Base-by-base conservation (phyloP, 2,888 invertebrate species). In the Cinara cedri region DNA sequence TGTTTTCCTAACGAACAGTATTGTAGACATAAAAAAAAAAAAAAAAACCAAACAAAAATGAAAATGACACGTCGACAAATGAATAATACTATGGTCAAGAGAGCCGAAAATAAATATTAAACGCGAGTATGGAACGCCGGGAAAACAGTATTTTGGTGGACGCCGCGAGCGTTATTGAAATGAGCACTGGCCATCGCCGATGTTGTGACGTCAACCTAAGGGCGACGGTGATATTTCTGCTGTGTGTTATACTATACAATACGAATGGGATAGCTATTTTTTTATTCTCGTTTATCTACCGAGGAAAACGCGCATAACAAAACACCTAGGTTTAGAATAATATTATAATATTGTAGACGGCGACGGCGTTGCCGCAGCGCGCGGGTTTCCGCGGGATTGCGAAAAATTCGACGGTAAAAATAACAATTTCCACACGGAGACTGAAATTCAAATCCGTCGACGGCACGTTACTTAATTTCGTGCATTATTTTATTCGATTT, bases 1-100 rank as follows among this genome's bases (percentile, higher is more conserved):
- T 72, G 72, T 72, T 72, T 26, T 13, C 57, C 13, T 72, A 60
- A 72, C 24, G 72, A 72, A 72, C 60, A 24, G 19, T 3, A 72
- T 72, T 72, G 72, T 72, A 46, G 46, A 57, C n/a, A n/a, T n/a
- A n/a, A n/a, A n/a, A n/a, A n/a, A n/a, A n/a, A n/a, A n/a, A n/a
- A n/a, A n/a, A n/a, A n/a, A n/a, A n/a, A n/a, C n/a, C n/a, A n/a
- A n/a, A n/a, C n/a, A n/a, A n/a, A n/a, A n/a, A n/a, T n/a, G n/a
- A 55, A 55, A 60, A 46, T 13, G 3, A 34, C 34, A 4, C 6
- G 34, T 34, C 6, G 34, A 34, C 34, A 6, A 34, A 6, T 4
- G 34, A 34, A 34, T 34, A 34, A 34, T 34, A 34, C 6, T 34
- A 49, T 26, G n/a, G 34, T 9, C 1, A 63, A 63, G 54, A 63